Conservation (phyloP, 2,888 invertebrate genomes). For the Drosophila borborema region DNA sequence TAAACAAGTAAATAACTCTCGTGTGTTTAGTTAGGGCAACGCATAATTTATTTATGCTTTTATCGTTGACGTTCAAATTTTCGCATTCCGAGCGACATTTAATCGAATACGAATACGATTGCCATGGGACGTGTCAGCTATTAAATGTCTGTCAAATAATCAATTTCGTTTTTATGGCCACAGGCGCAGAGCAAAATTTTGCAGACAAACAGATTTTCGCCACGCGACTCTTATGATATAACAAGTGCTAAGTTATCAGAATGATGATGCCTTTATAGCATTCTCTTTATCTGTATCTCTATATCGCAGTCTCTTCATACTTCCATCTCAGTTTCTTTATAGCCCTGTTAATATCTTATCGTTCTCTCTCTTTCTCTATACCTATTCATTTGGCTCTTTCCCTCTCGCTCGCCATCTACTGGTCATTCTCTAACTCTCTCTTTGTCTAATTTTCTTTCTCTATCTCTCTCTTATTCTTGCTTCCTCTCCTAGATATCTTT, state of each 20-base stretch:
- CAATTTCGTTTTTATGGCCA: constrained; percentile 19
- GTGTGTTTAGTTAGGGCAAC: constrained; percentile 32
- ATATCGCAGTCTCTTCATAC: background rate
- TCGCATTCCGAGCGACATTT: constrained; percentile 15
- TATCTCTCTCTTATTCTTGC: background rate
- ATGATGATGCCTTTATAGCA: background rate
- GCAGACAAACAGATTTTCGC: constrained; percentile 8
- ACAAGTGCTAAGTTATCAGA: background rate
- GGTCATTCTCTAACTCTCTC: background rate
- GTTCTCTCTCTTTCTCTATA: background rate
- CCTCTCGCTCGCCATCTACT: background rate
- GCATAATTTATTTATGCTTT: constrained; percentile 42
- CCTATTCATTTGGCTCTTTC: background rate
- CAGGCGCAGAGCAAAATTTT: constrained; percentile 8
- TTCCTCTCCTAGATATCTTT: background rate
- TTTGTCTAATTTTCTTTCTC: background rate
- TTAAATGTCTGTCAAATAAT: constrained; percentile 43
- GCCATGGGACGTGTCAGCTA: constrained; percentile 30
- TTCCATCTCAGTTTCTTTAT: too few relatives aligned
- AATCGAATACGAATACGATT: constrained; percentile 25
- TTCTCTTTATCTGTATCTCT: too few relatives aligned
- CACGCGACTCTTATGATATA: background rate
- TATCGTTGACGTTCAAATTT: constrained; percentile 20
- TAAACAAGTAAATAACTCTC: constrained; percentile 28
- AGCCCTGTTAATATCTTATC: too few relatives aligned